phyloP scores from a whole-genome alignment of 1,140 invertebrate species.

The Drosophila sucinea region DNA sequence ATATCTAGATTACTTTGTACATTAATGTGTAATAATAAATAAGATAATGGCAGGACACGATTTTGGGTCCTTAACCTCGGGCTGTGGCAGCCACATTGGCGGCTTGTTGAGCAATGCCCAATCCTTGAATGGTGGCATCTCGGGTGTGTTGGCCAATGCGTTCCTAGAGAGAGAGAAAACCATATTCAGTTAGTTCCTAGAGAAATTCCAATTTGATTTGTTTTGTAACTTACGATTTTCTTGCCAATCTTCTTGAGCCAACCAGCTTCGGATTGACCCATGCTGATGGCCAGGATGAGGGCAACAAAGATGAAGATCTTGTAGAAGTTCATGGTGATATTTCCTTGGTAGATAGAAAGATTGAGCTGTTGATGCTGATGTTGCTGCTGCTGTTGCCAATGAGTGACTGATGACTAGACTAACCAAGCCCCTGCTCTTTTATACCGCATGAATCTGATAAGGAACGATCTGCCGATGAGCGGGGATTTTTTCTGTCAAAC shows the following conservation, averaged over 20 bases:
- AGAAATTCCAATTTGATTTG: not conserved
- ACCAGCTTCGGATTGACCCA: constrained; percentile 66
- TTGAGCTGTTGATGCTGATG: constrained; percentile 19
- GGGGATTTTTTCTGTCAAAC: not conserved
- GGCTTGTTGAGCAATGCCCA: constrained; percentile 69
- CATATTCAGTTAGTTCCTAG: not conserved
- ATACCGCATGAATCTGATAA: constrained; percentile 31
- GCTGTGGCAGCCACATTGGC: constrained; percentile 70
- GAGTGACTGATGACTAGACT: constrained; percentile 36
- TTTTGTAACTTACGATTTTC: constrained; percentile 70
- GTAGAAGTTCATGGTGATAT: constrained; percentile 67
- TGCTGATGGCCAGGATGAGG: constrained; percentile 61
- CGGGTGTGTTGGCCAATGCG: constrained; percentile 65
- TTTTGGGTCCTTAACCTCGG: constrained; percentile 34
- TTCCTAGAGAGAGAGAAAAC: constrained; percentile 37
- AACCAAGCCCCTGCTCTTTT: constrained; percentile 2
- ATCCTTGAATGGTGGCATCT: constrained; percentile 64
- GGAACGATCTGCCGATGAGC: not conserved
- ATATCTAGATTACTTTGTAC: constrained; percentile 4
- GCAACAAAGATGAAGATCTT: constrained; percentile 71
- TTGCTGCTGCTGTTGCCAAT: constrained; percentile 20
- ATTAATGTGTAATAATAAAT: constrained; percentile 4
- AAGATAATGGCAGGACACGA: not conserved
- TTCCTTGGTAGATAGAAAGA: not conserved
- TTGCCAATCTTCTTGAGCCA: constrained; percentile 74